Base-by-base conservation (phyloP, 2,113 vertebrate genomes). In the Leucopsar rothschildi region DNA sequence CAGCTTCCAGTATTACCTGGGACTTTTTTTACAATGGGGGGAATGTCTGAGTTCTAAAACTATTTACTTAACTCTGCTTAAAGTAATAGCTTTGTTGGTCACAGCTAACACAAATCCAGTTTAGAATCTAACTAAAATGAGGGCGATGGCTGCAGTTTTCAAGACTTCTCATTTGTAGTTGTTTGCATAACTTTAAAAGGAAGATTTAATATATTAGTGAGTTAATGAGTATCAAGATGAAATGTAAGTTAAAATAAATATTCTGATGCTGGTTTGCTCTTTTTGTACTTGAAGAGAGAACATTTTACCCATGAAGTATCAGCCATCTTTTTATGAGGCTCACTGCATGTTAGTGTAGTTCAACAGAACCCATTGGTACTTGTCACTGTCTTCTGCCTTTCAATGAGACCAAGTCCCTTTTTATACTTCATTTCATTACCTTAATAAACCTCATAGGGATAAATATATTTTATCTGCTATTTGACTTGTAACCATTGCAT, bases 391-490 rank as follows among this genome's bases (percentile, higher is more conserved):
- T 75, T 86, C 37, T 82, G 49, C 49, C 57, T 93, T 86, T 69
- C 44, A 64, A 4, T 82, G 59, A 87, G 87, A 8, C 27, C 31
- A 64, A 70, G 56, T 72, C 56, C 47, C 33, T 69, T 77, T 76
- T 91, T 63, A n/a, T 73, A 27, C 22, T 88, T 94, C 3, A 66
- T 77, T 86, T 86, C 61, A 56, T 72, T 83, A 71, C 33, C 39
- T 73, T 92, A 85, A 56, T 90, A 96, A 94, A 71, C 53, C 16
- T 86, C 23, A 35, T 65, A 44, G 19, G 37, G 64, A 53, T 95
- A 97, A 96, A 97, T 97, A 97, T 87, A 79, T 93, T 97, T 96
- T 98, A 94, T 96, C 97, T 97, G 92, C 86, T 97, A 92, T 97
- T 95, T 97, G 97, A 95, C 97, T 98, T 61, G 73, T 82, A 93